Percentiles rank a stretch among this genome's conserved stretches.
Conservation (phyloP, 2,888 invertebrate genomes). For the Synanthedon andrenaeformis region DNA sequence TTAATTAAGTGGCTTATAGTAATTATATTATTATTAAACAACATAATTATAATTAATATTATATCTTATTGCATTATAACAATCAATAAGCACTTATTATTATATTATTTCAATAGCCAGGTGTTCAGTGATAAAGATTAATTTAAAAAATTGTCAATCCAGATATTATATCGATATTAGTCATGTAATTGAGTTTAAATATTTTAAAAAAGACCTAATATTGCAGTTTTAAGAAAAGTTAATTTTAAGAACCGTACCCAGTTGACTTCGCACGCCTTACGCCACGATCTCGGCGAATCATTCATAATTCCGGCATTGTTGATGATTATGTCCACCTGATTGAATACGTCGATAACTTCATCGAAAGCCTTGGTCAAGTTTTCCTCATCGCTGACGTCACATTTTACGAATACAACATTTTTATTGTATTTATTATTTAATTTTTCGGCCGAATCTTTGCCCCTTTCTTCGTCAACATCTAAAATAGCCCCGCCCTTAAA, state of each 20-base stretch:
- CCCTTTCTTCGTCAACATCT: constrained; percentile 25
- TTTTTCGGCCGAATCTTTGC: constrained; percentile 16
- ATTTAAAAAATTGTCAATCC: no score
- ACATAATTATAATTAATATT: no score
- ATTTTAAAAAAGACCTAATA: no score
- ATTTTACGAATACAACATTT: constrained; percentile 26
- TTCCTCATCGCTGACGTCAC: constrained; percentile 31
- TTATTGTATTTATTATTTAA: constrained; percentile 19
- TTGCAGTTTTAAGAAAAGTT: background rate
- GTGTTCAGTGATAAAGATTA: no score
- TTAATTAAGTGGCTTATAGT: no score
- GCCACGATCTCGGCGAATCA: constrained; percentile 1
- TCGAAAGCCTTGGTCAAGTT: constrained; percentile 21
- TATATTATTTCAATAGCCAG: no score
- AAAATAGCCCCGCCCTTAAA: constrained; percentile 26
- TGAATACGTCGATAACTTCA: constrained; percentile 12
- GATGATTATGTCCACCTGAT: constrained; percentile 5
- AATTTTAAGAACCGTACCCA: background rate
- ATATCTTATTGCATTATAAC: no score
- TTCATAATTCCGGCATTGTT: constrained; percentile 5
- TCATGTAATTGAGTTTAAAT: no score
- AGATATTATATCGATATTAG: no score
- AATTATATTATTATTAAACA: no score
- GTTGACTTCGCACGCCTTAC: constrained; percentile 1
- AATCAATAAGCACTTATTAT: no score